Percentiles rank a stretch among this genome's conserved stretches.
These are phyloP conservation scores for Philonicus albiceps DNA, from an alignment of 2,888 invertebrate species.

Conservation along the genomic window DNA sequence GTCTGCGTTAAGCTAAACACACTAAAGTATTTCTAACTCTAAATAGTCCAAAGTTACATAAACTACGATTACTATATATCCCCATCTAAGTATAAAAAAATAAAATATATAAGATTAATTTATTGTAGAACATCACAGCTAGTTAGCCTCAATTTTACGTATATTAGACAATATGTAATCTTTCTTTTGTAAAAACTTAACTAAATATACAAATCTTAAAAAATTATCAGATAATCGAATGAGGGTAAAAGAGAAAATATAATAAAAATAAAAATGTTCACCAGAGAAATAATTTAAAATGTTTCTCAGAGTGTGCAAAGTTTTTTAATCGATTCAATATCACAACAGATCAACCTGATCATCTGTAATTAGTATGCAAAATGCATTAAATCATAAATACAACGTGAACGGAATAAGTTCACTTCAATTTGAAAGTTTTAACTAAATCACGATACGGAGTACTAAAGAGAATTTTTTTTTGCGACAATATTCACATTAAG, in stretches of 20 bases:
- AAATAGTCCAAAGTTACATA: no score
- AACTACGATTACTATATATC: no score
- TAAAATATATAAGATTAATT: no score
- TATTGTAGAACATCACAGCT: no score
- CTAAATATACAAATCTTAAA: no score
- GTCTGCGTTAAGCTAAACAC: no score
- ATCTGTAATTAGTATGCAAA: constrained; percentile 30
- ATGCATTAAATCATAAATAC: constrained; percentile 38
- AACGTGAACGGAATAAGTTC: constrained; percentile 41
- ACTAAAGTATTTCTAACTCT: no score
- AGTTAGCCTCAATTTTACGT: no score
- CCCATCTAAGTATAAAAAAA: no score
- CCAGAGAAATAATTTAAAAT: neutral
- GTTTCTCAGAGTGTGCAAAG: neutral
- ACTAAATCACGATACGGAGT: neutral
- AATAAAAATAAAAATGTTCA: neutral
- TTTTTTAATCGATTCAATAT: neutral
- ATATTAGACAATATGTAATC: no score
- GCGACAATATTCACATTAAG: neutral
- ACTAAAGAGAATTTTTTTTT: neutral
- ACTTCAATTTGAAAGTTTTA: neutral
- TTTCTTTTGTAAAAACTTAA: no score
- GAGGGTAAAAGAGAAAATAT: neutral
- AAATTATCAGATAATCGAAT: neutral
- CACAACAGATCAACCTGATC: no score